Conservation (phyloP, 1,140 invertebrate species). For the Drosophila serrata region DNA sequence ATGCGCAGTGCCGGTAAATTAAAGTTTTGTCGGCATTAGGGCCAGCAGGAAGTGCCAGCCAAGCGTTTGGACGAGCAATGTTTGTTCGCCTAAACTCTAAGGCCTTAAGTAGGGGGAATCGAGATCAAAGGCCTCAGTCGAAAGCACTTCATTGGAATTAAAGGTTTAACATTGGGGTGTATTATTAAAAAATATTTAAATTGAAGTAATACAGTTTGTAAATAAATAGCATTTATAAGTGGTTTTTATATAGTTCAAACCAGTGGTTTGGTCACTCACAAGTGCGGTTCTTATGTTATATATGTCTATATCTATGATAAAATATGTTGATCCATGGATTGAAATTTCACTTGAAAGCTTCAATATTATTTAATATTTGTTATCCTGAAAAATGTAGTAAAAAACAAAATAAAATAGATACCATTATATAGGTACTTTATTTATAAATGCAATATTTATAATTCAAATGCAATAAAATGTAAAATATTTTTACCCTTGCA, state of each 20-base stretch:
- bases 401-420: too few species aligned
- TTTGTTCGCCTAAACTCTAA: constrained; percentile 28
- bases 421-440: too few species aligned
- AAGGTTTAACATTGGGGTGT: neutral
- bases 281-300: too few species aligned
- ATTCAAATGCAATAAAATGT: too few species aligned
- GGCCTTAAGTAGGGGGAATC: neutral
- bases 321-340: neutral
- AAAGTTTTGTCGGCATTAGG: neutral
- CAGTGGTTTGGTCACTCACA: too few species aligned
- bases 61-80: constrained; percentile 42
- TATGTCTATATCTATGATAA: too few species aligned
- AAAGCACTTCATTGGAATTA: constrained; percentile 2
- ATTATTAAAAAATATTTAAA: neutral
- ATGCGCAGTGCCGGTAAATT: constrained; percentile 21
- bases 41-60: constrained; percentile 27
- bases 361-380: too few species aligned
- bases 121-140: constrained; percentile 25
- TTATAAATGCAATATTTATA: too few species aligned
- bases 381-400: too few species aligned
- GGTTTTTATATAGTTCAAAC: too few species aligned
- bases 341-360: too few species aligned
- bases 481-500: too few species aligned
- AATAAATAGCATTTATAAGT: neutral
- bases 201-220: neutral